Base-by-base conservation (phyloP, 2,113 vertebrate genomes). In the Mesitornis unicolor region DNA sequence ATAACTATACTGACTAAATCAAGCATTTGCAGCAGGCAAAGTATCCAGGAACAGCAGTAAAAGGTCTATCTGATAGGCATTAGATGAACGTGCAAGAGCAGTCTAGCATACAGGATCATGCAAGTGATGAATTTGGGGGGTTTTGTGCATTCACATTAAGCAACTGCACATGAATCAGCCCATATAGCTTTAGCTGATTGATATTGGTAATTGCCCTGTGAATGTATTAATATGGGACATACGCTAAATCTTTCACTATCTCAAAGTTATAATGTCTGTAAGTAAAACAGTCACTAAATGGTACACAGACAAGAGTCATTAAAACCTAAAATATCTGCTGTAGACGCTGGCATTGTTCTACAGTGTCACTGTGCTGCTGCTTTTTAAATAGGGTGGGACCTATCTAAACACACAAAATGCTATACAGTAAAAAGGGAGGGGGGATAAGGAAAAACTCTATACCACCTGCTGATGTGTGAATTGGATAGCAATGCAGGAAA, bases 391-490 rank as follows among this genome's bases (percentile, higher is more conserved):
- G 69, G 51, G 59, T 78, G 51, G 12, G 57, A 73, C 56, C 74
- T 68, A 78, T 78, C 60, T 92, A 79, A 86, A 75, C 40, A 50
- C n/a, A 53, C 53, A 94, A 90, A 83, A 88, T 75, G 64, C 56
- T 88, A 40, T 47, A 89, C 48, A 84, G 53, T 68, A 65, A 75
- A 86, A 93, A 88, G n/a, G 16, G 45, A 18, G 64, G 79, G 51
- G 9, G 2, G 87, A 86, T 38, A 53, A 79, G 43, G 53, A 95
- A 93, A 93, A 96, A 95, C 35, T 90, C 48, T 87, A 53, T 94
- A 90, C 92, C 90, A 94, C 96, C 95, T 96, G 95, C 96, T 92
- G 93, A 90, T 93, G 95, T 95, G 96, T 96, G 96, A 96, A 97
- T 97, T 97, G 95, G 96, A 95, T 96, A 92, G 84, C 90, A 68